These are phyloP conservation scores for Drosophila mettleri DNA, from an alignment of 2,888 invertebrate genomes.

Conservation along the genomic window DNA sequence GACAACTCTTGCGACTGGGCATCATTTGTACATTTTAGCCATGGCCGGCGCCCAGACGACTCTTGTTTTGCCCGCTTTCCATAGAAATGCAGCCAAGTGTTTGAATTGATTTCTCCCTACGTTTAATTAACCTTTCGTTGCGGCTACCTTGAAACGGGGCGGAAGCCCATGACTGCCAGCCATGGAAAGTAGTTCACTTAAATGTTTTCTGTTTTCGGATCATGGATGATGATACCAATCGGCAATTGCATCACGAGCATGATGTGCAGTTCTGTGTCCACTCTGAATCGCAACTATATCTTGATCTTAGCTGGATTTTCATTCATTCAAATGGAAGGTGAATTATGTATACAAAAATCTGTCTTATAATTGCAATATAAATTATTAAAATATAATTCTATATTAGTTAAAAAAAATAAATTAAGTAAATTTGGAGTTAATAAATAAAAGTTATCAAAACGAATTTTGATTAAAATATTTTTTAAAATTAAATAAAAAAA, in stretches of 20 bases:
- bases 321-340: constrained; percentile 6
- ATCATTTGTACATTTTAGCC: constrained; percentile 84
- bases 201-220: constrained; percentile 9
- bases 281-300: constrained; percentile 7
- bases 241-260: constrained; percentile 31
- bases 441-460: too few relatives aligned
- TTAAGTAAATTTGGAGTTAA: neutral
- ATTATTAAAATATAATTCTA: neutral
- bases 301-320: constrained; percentile 2
- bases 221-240: constrained; percentile 22
- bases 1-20: constrained; percentile 29
- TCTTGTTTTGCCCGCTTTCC: constrained; percentile 68
- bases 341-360: too few relatives aligned
- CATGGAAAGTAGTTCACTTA: constrained; percentile 47
- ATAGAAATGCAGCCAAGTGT: constrained; percentile 67
- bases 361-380: neutral
- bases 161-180: constrained; percentile 16
- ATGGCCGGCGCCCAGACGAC: constrained; percentile 78
- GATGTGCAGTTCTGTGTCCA: constrained; percentile 26
- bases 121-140: constrained; percentile 75
- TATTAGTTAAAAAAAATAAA: neutral
- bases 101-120: constrained; percentile 70
- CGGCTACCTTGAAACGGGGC: constrained; percentile 74
- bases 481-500: too few relatives aligned
- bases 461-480: too few relatives aligned